Evolutionary conservation across 2,113 vertebrate genomes (phyloP).

Genomic region (Microtus richardsoni): DNA sequence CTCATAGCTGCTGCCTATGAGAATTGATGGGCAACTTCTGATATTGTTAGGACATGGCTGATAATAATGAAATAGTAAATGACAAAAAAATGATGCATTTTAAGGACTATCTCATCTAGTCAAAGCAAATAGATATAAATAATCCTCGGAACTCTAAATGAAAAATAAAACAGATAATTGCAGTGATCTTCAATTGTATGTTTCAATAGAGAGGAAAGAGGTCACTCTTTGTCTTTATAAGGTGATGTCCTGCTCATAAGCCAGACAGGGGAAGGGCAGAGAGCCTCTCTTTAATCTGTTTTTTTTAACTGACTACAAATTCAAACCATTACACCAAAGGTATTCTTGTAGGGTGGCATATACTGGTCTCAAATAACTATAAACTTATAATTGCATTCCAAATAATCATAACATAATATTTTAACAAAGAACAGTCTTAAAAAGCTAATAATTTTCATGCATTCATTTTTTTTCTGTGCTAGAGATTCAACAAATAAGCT

Average conservation of each 20-base stretch:
- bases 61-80: not conserved
- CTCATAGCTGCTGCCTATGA: not conserved
- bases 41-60: not conserved
- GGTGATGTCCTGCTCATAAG: not conserved
- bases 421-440: slow-evolving; percentile 32
- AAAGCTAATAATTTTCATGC: not conserved
- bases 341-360: not conserved
- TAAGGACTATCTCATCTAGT: not conserved
- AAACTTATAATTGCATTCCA: slow-evolving; percentile 51
- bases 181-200: not conserved
- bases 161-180: not conserved
- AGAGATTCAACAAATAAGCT: not conserved
- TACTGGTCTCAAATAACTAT: not conserved
- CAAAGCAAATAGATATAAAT: not conserved
- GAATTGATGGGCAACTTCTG: not conserved
- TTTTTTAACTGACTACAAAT: not conserved
- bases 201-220: not conserved
- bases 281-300: not conserved
- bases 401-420: slow-evolving; percentile 30
- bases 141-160: slow-evolving; percentile 14
- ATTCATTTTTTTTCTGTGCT: not conserved
- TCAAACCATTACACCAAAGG: not conserved
- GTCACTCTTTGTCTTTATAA: not conserved
- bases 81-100: not conserved
- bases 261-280: not conserved